A percentile compares a stretch with the other conserved stretches of the same genome.
These are phyloP conservation scores for Hippocampus barbouri DNA, from an alignment of 2,113 vertebrate genomes.

Conservation along the genomic window DNA sequence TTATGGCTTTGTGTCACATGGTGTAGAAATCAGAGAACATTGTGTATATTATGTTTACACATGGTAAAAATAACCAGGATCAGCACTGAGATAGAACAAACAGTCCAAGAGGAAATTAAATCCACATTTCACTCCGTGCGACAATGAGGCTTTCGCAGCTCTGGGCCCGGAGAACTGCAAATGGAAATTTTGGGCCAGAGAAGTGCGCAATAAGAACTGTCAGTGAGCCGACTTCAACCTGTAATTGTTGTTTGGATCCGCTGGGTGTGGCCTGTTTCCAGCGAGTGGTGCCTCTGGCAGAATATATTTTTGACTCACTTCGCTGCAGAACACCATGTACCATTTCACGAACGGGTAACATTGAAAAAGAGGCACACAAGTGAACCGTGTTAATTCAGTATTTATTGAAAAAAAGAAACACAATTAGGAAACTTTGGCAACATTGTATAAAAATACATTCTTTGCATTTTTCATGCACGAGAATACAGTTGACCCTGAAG, in stretches of 20 bases:
- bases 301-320: conserved; percentile 31
- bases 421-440: conserved; percentile 64
- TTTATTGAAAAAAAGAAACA: conserved; percentile 53
- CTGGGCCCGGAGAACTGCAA: neutral
- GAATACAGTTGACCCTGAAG: conserved; percentile 59
- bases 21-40: conserved; percentile 9
- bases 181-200: neutral
- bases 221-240: neutral
- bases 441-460: conserved; percentile 69
- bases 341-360: conserved; percentile 16
- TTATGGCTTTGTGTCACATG: conserved; percentile 13
- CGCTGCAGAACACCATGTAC: conserved; percentile 35
- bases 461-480: conserved; percentile 45
- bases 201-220: conserved; percentile 7
- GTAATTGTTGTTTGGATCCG: conserved; percentile 32
- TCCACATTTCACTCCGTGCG: neutral
- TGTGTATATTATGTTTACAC: conserved; percentile 30
- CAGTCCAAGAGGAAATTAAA: conserved; percentile 19
- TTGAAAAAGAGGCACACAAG: neutral
- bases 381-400: conserved; percentile 10
- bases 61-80: conserved; percentile 14
- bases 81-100: conserved; percentile 28
- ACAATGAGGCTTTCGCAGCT: neutral
- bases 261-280: conserved; percentile 6
- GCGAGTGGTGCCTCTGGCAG: conserved; percentile 20